A percentile compares a stretch with the other conserved stretches of the same genome.
phyloP scores from a whole-genome alignment of 2,113 vertebrate species.

The Empidonax traillii region DNA sequence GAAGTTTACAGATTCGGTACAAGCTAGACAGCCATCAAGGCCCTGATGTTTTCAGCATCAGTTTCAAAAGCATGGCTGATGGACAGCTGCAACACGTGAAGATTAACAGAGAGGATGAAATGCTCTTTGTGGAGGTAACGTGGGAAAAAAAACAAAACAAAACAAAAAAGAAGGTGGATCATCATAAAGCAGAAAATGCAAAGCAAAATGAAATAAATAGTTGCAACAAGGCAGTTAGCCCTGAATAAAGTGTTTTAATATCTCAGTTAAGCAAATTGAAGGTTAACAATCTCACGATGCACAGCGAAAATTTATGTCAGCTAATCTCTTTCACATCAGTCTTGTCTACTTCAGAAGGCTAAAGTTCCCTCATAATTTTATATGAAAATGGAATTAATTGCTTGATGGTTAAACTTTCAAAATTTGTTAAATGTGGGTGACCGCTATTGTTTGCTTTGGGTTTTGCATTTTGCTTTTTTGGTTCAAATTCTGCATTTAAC shows the following conservation, averaged over 20 bases:
- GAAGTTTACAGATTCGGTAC: constrained; percentile 84
- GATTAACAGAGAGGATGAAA: constrained; percentile 76
- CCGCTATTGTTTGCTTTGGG: fast-evolving
- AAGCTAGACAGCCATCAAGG: constrained; percentile 76
- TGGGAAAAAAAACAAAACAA: fast-evolving
- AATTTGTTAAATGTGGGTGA: background rate
- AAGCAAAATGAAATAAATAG: background rate
- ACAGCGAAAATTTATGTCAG: background rate
- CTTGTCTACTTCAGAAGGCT: background rate
- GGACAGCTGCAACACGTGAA: constrained; percentile 76
- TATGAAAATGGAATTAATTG: background rate
- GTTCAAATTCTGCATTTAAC: background rate
- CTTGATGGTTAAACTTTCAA: background rate
- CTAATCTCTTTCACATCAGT: background rate
- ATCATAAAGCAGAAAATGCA: background rate
- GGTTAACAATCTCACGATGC: background rate
- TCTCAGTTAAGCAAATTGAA: background rate
- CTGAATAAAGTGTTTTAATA: background rate
- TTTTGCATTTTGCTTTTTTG: background rate
- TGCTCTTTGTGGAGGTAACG: constrained; percentile 78
- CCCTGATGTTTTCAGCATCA: constrained; percentile 73
- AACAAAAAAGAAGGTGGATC: fast-evolving
- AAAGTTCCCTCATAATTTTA: background rate
- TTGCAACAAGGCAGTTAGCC: background rate
- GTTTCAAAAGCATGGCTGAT: constrained; percentile 77